Conservation (phyloP, 2,113 vertebrate species). For the Alaudala cheleensis region DNA sequence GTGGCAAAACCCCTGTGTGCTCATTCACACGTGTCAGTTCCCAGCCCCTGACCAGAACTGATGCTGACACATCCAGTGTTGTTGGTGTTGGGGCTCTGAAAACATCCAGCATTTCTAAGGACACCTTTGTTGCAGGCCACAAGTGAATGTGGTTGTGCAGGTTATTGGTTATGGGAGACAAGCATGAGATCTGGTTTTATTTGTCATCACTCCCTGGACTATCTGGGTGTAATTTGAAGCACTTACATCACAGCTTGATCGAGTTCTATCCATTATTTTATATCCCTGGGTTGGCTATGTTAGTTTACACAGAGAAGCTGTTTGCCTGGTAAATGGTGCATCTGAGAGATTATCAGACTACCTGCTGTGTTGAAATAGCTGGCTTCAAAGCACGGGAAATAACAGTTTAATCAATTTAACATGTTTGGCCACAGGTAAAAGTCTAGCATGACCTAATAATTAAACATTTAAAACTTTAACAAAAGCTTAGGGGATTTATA, state of each 20-base stretch:
- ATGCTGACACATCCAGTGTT: neutral
- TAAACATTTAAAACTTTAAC: neutral
- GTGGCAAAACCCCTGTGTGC: neutral
- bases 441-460: neutral
- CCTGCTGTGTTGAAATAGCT: constrained; percentile 25
- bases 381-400: neutral
- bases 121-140: neutral
- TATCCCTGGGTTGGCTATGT: neutral
- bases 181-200: neutral
- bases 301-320: neutral
- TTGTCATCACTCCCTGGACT: neutral
- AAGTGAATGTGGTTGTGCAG: accelerated
- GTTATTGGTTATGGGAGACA: neutral
- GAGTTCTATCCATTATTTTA: neutral
- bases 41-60: neutral
- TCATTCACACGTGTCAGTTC: accelerated
- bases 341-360: neutral
- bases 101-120: neutral
- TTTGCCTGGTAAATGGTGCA: neutral
- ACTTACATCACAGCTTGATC: neutral
- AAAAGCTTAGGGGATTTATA: neutral
- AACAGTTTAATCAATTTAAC: constrained; percentile 2
- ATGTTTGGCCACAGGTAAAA: constrained; percentile 11
- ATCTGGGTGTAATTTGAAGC: neutral
- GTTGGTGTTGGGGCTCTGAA: neutral